A percentile compares a stretch with the other conserved stretches of the same genome.
Conservation (phyloP, 2,113 vertebrate species). For the Indicator maculatus region DNA sequence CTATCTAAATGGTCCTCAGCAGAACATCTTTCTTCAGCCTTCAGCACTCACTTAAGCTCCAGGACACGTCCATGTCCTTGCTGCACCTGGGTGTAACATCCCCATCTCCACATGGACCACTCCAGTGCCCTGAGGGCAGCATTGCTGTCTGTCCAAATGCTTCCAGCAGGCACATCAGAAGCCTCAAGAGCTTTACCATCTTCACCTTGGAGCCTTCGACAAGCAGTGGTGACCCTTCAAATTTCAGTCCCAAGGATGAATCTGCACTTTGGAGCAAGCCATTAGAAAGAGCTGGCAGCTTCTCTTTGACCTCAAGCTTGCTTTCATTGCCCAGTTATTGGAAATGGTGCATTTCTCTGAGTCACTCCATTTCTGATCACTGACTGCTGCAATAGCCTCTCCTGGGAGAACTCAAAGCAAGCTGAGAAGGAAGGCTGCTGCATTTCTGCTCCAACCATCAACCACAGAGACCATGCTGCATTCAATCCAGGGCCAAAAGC, state of each 20-base stretch:
- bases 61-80: not conserved
- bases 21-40: not conserved
- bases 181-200: not conserved
- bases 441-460: not conserved
- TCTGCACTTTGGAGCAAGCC: not conserved
- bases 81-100: no score
- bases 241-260: not conserved
- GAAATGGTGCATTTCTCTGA: not conserved
- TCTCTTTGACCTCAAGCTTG: not conserved
- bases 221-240: not conserved
- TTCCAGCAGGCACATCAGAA: not conserved
- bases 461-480: not conserved
- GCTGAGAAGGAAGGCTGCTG: not conserved
- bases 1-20: no score
- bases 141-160: not conserved
- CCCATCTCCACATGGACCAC: not conserved
- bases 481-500: not conserved
- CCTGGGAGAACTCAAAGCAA: not conserved
- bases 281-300: not conserved
- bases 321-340: constrained; percentile 1
- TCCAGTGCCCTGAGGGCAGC: not conserved
- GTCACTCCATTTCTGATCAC: not conserved
- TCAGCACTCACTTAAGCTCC: not conserved
- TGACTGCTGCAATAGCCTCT: not conserved
- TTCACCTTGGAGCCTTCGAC: not conserved